Conservation (phyloP, 1,140 invertebrate species). For the Pseudomyrmex flavicornis region DNA sequence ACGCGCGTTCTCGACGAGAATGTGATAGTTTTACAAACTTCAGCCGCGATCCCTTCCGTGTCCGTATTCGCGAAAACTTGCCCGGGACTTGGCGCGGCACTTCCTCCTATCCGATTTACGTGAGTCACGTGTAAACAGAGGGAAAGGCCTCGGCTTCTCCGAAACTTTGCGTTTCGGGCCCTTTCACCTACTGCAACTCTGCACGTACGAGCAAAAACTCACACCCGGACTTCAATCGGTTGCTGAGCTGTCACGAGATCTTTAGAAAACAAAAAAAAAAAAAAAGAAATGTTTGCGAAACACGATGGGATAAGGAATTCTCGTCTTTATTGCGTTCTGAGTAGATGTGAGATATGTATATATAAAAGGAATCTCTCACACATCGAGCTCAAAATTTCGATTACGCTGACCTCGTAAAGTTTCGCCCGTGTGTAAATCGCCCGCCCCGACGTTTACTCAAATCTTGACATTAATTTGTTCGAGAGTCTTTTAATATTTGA, state of each 20-base stretch:
- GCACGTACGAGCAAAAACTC: constrained; percentile 32
- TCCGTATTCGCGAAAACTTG: constrained; percentile 52
- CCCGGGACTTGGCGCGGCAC: constrained; percentile 46
- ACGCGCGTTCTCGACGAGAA: constrained; percentile 35
- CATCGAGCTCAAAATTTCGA: neutral
- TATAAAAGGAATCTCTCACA: too few species aligned
- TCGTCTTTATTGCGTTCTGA: too few species aligned
- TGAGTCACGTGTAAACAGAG: constrained; percentile 59
- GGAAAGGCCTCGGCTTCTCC: constrained; percentile 2
- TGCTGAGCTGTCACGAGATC: too few species aligned
- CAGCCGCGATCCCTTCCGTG: constrained; percentile 28
- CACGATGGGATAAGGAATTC: too few species aligned
- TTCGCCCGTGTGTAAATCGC: neutral
- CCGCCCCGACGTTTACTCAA: neutral
- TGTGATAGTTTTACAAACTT: constrained; percentile 61
- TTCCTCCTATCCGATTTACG: constrained; percentile 54
- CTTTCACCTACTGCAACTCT: constrained; percentile 2
- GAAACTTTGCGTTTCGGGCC: constrained; percentile 44
- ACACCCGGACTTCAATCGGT: too few species aligned
- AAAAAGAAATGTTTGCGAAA: too few species aligned
- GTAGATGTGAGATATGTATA: too few species aligned
- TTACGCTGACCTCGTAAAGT: too few species aligned
- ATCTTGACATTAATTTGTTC: neutral
- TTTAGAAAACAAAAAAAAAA: too few species aligned
- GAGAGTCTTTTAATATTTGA: neutral